phyloP scores from a whole-genome alignment of 2,888 invertebrate genomes.

The Carabus problematicus region DNA sequence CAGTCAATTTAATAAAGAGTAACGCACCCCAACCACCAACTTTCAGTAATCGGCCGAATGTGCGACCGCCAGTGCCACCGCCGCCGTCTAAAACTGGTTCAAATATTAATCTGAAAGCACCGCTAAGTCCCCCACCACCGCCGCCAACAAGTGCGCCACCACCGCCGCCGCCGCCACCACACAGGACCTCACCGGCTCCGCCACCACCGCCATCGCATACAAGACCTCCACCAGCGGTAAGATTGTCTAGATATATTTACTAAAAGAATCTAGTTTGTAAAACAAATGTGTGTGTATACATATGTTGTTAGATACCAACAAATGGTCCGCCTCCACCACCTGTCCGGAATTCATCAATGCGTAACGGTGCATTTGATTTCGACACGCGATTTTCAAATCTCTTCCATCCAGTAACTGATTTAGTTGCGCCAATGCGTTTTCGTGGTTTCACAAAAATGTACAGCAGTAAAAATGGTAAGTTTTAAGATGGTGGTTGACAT shows the following conservation, averaged over 20 bases:
- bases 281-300: too few relatives aligned
- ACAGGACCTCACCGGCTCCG: constrained; percentile 43
- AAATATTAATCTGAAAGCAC: constrained; percentile 37
- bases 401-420: constrained; percentile 68
- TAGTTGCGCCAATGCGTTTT: constrained; percentile 76
- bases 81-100: constrained; percentile 53
- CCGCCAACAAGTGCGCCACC: constrained; percentile 55
- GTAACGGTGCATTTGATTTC: constrained; percentile 65
- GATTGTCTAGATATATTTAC: constrained; percentile 41
- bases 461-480: constrained; percentile 69
- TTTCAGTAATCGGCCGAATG: constrained; percentile 54
- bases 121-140: constrained; percentile 50
- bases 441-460: constrained; percentile 72
- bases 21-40: constrained; percentile 63
- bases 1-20: constrained; percentile 50
- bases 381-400: constrained; percentile 72
- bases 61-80: constrained; percentile 61
- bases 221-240: constrained; percentile 53
- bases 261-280: background rate
- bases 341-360: constrained; percentile 69
- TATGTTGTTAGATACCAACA: constrained; percentile 52
- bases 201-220: constrained; percentile 48
- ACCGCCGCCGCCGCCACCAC: constrained; percentile 49
- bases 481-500: background rate
- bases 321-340: constrained; percentile 64